A percentile compares a stretch with the other conserved stretches of the same genome.
Evolutionary conservation across 2,797 vertebrate species (phyloP).

Genomic region (Falco berigora): DNA sequence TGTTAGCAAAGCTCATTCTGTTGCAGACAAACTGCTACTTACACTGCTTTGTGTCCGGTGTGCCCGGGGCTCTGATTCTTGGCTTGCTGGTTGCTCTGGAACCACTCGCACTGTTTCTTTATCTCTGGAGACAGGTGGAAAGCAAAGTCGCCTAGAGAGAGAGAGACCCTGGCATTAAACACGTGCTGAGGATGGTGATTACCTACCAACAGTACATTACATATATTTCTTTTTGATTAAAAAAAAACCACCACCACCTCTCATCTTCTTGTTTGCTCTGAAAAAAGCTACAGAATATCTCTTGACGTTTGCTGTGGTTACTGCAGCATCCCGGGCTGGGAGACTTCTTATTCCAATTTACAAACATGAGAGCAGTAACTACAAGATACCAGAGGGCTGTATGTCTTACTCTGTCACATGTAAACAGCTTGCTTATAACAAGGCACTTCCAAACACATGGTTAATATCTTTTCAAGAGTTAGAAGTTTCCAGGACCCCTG

Average conservation of each 20-base stretch:
- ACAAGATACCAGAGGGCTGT: background rate
- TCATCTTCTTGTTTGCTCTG: background rate
- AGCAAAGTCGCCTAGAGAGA: constrained; percentile 81
- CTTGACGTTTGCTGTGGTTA: background rate
- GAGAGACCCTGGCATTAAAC: background rate
- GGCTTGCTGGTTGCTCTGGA: constrained; percentile 83
- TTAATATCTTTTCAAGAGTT: background rate
- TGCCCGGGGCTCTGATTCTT: constrained; percentile 71
- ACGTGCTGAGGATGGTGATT: background rate
- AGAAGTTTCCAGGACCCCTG: background rate
- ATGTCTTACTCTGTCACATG: background rate
- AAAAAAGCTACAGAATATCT: background rate
- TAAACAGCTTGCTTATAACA: background rate
- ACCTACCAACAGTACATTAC: background rate
- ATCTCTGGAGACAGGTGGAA: constrained; percentile 86
- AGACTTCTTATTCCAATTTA: background rate
- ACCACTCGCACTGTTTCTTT: constrained; percentile 84
- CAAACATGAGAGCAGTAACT: background rate
- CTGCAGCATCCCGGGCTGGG: background rate
- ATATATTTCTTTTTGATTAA: background rate
- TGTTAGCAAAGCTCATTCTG: background rate
- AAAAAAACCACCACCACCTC: background rate
- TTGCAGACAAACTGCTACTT: constrained; percentile 45
- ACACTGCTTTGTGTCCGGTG: constrained; percentile 72
- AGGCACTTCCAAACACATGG: background rate